Evolutionary conservation across 2,797 vertebrate species (phyloP).

Genomic region (Pagetopsis macropterus): DNA sequence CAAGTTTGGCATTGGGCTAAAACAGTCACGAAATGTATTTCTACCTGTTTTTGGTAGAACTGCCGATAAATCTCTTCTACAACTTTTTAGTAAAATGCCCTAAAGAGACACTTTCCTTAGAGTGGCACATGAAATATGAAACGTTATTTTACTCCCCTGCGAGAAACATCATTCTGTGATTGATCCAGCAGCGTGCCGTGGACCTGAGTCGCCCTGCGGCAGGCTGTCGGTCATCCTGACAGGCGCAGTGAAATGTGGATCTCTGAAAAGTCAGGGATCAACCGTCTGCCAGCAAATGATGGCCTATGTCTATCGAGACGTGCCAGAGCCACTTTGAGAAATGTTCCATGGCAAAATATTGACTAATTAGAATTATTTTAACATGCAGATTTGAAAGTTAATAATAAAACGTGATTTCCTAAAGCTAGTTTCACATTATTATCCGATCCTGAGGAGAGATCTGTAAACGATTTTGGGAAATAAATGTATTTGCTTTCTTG

Average conservation of each 20-base stretch:
- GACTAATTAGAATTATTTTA: background rate
- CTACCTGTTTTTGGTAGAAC: too few species aligned
- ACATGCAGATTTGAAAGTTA: background rate
- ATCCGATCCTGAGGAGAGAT: background rate
- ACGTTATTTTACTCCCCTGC: constrained; percentile 5
- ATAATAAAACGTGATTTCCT: background rate
- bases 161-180: constrained; percentile 16
- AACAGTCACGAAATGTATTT: background rate
- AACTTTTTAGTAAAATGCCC: constrained; percentile 11
- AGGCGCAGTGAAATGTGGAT: background rate
- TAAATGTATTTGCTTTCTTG: background rate
- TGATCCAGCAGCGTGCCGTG: constrained; percentile 21
- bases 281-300: background rate
- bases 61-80: too few species aligned
- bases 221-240: constrained; percentile 54
- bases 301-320: background rate
- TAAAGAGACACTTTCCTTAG: constrained; percentile 3
- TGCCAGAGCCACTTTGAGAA: background rate
- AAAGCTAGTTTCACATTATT: background rate
- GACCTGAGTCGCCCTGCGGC: constrained; percentile 20
- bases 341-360: background rate
- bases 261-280: too few species aligned
- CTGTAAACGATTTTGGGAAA: too few species aligned
- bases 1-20: too few species aligned
- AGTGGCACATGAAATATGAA: constrained; percentile 31